These are phyloP conservation scores for Drosophila sucinea DNA, from an alignment of 1,140 invertebrate species.

Conservation along the genomic window DNA sequence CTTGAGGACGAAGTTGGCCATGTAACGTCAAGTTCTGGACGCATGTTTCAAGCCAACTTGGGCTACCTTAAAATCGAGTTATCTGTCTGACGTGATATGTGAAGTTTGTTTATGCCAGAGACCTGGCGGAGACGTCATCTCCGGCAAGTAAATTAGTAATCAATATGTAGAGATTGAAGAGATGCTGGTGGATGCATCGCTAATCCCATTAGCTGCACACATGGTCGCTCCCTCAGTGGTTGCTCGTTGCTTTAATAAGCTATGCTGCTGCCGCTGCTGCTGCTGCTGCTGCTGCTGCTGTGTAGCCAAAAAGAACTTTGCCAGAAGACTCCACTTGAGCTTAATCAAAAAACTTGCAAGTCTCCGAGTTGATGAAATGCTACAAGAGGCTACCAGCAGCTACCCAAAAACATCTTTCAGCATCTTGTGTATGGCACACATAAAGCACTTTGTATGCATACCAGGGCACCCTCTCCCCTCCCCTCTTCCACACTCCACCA, in stretches of 20 bases:
- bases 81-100: constrained; percentile 50
- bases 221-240: constrained; percentile 33
- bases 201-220: constrained; percentile 68
- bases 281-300: too few relatives aligned
- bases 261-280: background rate
- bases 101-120: constrained; percentile 43
- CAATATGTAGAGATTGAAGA: constrained; percentile 55
- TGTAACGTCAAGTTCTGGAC: constrained; percentile 38
- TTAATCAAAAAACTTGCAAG: constrained; percentile 75
- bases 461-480: constrained; percentile 21
- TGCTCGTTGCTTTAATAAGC: constrained; percentile 62
- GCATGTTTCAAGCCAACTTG: constrained; percentile 47
- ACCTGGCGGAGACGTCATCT: constrained; percentile 21
- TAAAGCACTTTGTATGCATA: constrained; percentile 79
- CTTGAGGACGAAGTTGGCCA: constrained; percentile 48
- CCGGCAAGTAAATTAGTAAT: constrained; percentile 70
- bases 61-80: constrained; percentile 60
- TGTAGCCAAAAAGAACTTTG: constrained; percentile 39
- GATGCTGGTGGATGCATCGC: constrained; percentile 31
- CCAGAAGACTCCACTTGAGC: constrained; percentile 44
- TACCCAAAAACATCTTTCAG: constrained; percentile 40
- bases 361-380: constrained; percentile 62
- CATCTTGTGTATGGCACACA: constrained; percentile 62
- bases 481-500: background rate
- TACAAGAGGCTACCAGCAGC: constrained; percentile 46